A percentile compares a stretch with the other conserved stretches of the same genome.
These are phyloP conservation scores for Yponomeuta cagnagella DNA, from an alignment of 2,888 invertebrate species.

Conservation along the genomic window DNA sequence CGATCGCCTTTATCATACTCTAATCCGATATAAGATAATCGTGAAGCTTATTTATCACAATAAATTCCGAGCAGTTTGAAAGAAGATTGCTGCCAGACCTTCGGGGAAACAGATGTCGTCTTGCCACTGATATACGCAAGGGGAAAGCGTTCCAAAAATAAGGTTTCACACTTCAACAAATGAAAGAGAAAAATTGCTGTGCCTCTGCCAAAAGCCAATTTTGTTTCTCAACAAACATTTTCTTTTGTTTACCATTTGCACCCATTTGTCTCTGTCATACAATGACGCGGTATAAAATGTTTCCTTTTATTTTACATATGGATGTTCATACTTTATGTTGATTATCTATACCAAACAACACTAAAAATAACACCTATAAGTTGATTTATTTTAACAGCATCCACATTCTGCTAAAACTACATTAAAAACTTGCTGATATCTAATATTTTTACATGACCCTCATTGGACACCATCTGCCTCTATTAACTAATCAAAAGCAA, in stretches of 20 bases:
- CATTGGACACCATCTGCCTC: too few species aligned
- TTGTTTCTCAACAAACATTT: neutral
- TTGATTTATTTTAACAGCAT: too few species aligned
- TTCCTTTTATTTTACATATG: neutral
- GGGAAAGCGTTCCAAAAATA: slow-evolving; percentile 15
- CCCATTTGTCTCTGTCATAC: neutral
- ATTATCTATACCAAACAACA: too few species aligned
- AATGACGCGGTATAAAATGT: neutral
- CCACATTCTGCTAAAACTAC: too few species aligned
- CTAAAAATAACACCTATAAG: too few species aligned
- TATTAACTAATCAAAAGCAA: too few species aligned
- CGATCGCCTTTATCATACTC: too few species aligned
- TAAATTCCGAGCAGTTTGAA: slow-evolving; percentile 39
- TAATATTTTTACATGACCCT: too few species aligned
- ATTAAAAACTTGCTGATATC: too few species aligned
- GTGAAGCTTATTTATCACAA: slow-evolving; percentile 50
- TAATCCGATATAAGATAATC: neutral
- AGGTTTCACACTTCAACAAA: slow-evolving; percentile 19
- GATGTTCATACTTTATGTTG: too few species aligned
- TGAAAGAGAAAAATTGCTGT: slow-evolving; percentile 17
- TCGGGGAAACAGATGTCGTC: slow-evolving; percentile 19
- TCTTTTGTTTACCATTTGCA: neutral
- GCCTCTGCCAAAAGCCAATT: neutral
- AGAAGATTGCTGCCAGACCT: slow-evolving; percentile 16
- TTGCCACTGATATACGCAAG: slow-evolving; percentile 19